Evolutionary conservation across 2,113 vertebrate species (phyloP).

Genomic region (Anthoscopus minutus): DNA sequence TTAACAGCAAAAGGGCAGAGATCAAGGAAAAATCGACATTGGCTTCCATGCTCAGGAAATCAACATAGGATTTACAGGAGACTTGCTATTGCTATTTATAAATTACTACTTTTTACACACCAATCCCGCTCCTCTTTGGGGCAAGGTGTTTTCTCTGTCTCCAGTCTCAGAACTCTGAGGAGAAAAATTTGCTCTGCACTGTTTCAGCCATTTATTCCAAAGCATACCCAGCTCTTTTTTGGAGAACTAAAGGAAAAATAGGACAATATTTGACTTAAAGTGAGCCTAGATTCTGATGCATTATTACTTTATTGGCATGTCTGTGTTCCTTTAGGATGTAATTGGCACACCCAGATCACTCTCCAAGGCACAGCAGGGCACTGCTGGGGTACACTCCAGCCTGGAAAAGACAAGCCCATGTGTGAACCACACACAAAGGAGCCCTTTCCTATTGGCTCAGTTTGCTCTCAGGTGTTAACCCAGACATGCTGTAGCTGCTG

Average conservation of each 20-base stretch:
- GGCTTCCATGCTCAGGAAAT: neutral
- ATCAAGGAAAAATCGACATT: neutral
- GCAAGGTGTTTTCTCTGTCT: neutral
- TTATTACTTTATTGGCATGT: neutral
- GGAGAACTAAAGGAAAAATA: neutral
- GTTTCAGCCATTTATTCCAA: neutral
- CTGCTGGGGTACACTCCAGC: neutral
- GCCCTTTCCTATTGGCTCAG: neutral
- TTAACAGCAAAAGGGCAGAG: conserved; percentile 23
- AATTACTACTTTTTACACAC: neutral
- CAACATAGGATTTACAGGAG: neutral
- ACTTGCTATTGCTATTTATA: neutral
- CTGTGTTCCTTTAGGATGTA: neutral
- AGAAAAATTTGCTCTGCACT: neutral
- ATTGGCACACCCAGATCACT: neutral
- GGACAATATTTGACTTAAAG: neutral
- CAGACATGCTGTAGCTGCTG: neutral
- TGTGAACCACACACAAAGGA: neutral
- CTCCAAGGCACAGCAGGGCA: neutral
- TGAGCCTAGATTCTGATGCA: neutral
- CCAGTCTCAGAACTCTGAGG: neutral
- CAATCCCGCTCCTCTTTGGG: neutral
- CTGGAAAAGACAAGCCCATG: neutral
- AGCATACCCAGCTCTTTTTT: neutral
- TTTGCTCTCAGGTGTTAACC: neutral